These are phyloP conservation scores for Leucozona laternaria DNA, from an alignment of 2,888 invertebrate species.

Conservation along the genomic window DNA sequence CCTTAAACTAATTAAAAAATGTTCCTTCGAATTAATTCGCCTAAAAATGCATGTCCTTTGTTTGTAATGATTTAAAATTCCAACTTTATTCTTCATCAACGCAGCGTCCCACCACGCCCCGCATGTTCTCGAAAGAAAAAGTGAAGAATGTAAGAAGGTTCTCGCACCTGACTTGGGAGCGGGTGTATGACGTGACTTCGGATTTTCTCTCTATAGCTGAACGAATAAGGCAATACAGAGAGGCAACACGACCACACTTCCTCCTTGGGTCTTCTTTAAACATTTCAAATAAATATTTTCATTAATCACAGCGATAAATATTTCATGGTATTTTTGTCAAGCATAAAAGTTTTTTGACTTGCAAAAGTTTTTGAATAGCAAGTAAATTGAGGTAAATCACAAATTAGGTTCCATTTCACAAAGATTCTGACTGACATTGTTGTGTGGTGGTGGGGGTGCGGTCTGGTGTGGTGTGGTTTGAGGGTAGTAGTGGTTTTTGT, in stretches of 20 bases:
- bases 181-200: conserved; percentile 47
- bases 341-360: conserved; percentile 70
- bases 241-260: background rate
- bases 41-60: conserved; percentile 75
- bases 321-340: conserved; percentile 76
- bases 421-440: conserved; percentile 62
- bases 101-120: background rate
- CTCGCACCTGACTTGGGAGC: conserved; percentile 63
- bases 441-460: background rate
- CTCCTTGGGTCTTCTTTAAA: background rate
- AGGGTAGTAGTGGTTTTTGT: conserved; percentile 1
- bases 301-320: conserved; percentile 78
- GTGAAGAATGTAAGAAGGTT: conserved; percentile 9
- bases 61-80: conserved; percentile 74
- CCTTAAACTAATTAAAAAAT: conserved; percentile 82
- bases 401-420: conserved; percentile 77
- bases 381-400: conserved; percentile 77
- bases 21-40: conserved; percentile 76
- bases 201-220: background rate
- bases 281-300: conserved; percentile 74
- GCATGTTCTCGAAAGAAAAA: background rate
- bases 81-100: conserved; percentile 43
- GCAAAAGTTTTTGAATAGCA: conserved; percentile 76
- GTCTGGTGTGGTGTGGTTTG: background rate
- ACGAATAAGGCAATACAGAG: background rate